phyloP scores from a whole-genome alignment of 2,888 invertebrate genomes.

The Caradrina kadenii region DNA sequence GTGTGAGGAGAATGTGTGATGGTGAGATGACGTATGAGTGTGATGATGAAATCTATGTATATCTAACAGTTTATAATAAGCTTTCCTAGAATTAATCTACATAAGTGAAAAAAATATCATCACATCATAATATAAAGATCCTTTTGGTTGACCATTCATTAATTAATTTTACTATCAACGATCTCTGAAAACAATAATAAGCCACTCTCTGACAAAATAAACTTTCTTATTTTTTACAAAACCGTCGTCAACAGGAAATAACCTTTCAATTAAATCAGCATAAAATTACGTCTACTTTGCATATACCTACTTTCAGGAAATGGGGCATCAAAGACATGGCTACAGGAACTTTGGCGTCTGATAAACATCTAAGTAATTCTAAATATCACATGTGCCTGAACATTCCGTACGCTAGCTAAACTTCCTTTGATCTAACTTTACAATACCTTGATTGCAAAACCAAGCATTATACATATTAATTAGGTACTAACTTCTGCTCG shows the following conservation, averaged over 20 bases:
- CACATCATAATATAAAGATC: neutral
- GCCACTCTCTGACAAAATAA: neutral
- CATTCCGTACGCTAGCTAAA: slow-evolving; percentile 6
- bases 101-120: slow-evolving; percentile 8
- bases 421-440: slow-evolving; percentile 30
- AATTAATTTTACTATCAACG: neutral
- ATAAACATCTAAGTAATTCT: slow-evolving; percentile 14
- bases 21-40: too few relatives aligned
- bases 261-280: slow-evolving; percentile 18
- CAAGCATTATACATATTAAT: slow-evolving; percentile 12
- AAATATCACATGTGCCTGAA: neutral
- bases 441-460: slow-evolving; percentile 34
- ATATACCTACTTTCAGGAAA: slow-evolving; percentile 1
- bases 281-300: slow-evolving; percentile 19
- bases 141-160: neutral
- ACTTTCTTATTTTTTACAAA: neutral
- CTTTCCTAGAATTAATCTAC: slow-evolving; percentile 18
- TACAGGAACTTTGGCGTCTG: slow-evolving; percentile 22
- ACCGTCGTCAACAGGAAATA: neutral
- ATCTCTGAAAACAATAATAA: neutral
- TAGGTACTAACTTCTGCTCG: too few relatives aligned
- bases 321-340: slow-evolving; percentile 25
- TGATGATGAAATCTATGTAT: too few relatives aligned
- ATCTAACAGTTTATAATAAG: neutral
- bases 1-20: too few relatives aligned